A percentile compares a stretch with the other conserved stretches of the same genome.
These are phyloP conservation scores for Vespertilio murinus DNA, from an alignment of 2,797 vertebrate genomes.

Conservation along the genomic window DNA sequence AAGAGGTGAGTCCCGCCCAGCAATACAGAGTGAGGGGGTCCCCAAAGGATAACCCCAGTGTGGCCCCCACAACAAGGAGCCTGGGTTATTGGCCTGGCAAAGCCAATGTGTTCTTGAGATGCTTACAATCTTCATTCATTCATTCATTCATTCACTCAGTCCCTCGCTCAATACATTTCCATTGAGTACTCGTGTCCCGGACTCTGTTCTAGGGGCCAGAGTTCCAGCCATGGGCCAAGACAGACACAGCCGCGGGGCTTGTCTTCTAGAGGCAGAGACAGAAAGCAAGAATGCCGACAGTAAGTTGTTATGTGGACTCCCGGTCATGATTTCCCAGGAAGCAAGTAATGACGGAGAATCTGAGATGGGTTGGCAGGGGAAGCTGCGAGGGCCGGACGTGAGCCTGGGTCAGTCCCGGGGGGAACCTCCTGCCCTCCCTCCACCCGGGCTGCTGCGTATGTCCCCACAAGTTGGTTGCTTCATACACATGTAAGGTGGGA, in stretches of 20 bases:
- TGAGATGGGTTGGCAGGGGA: neutral
- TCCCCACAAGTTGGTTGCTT: neutral
- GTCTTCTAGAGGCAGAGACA: neutral
- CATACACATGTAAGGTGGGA: accelerated
- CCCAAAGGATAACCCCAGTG: neutral
- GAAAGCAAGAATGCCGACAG: neutral
- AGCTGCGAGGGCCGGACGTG: accelerated
- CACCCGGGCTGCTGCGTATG: neutral
- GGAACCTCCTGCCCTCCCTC: neutral
- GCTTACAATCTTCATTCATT: too few relatives aligned
- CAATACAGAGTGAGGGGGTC: neutral
- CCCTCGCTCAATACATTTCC: neutral
- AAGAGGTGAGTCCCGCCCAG: neutral
- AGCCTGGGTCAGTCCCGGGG: neutral
- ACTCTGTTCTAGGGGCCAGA: neutral
- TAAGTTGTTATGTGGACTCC: neutral
- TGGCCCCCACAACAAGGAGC: neutral
- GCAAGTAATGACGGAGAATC: neutral
- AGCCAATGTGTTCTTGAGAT: neutral
- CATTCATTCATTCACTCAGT: neutral
- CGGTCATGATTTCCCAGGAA: constrained; percentile 7
- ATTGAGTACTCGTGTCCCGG: accelerated
- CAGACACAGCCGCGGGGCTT: neutral
- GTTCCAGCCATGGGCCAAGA: neutral
- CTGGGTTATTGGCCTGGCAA: neutral